These are phyloP conservation scores for Homarus gammarus DNA, from an alignment of 2,888 invertebrate species.

Conservation along the genomic window DNA sequence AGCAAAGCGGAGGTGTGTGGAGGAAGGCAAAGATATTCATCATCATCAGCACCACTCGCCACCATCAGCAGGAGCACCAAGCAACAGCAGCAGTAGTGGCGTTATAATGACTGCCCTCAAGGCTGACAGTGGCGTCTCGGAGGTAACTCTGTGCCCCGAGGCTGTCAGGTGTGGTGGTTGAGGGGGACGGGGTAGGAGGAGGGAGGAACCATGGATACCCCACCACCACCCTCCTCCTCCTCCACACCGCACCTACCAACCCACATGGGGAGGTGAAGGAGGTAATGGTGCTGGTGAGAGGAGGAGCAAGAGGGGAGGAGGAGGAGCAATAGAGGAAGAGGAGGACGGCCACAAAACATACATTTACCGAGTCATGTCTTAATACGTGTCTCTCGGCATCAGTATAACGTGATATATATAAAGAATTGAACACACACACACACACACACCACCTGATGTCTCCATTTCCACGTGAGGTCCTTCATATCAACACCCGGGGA, in stretches of 20 bases:
- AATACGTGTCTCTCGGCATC: too few species aligned
- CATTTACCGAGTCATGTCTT: too few species aligned
- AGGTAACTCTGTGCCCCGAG: neutral
- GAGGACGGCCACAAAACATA: neutral
- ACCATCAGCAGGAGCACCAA: neutral
- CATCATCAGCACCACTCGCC: too few species aligned
- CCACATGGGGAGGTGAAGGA: too few species aligned
- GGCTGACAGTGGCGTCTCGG: conserved; percentile 31
- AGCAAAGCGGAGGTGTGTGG: conserved; percentile 21
- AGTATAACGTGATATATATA: too few species aligned
- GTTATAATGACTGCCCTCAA: conserved; percentile 10
- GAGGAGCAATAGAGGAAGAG: neutral
- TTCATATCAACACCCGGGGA: too few species aligned
- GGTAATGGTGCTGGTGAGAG: neutral
- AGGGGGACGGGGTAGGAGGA: too few species aligned
- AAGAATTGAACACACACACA: too few species aligned
- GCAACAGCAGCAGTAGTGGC: neutral
- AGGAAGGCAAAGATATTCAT: neutral
- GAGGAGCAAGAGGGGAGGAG: neutral
- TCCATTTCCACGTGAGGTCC: too few species aligned
- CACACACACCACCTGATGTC: too few species aligned
- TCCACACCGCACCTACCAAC: neutral
- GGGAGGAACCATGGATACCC: too few species aligned
- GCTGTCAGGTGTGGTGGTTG: conserved; percentile 31
- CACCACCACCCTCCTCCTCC: neutral